Percentiles rank a stretch among this genome's conserved stretches.
phyloP scores from a whole-genome alignment of 2,888 invertebrate genomes.

The Tromatobia lineatoria region DNA sequence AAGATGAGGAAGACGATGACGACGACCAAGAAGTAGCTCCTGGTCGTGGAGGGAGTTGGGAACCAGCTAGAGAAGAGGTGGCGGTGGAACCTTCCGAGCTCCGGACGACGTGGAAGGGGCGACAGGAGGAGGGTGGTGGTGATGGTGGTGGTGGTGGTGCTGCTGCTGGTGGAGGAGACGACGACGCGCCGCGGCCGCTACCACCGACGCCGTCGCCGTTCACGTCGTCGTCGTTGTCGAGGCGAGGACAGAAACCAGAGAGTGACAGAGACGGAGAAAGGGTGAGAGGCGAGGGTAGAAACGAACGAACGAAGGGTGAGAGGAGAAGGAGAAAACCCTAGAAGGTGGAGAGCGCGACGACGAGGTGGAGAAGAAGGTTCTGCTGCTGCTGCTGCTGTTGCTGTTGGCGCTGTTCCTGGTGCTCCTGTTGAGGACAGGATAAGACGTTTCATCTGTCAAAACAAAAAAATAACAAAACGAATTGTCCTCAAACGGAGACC shows the following conservation, averaged over 20 bases:
- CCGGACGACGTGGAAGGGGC: conserved; percentile 73
- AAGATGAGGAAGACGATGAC: conserved; percentile 73
- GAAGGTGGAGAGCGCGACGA: conserved; percentile 59
- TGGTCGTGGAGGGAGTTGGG: conserved; percentile 63
- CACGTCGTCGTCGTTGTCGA: conserved; percentile 63
- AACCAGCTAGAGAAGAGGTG: conserved; percentile 61
- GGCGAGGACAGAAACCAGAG: conserved; percentile 43
- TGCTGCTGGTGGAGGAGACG: neutral
- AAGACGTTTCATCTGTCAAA: conserved; percentile 5
- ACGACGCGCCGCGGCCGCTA: conserved; percentile 35
- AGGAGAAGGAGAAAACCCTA: conserved; percentile 54
- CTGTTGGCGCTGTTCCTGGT: neutral
- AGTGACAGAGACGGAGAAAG: conserved; percentile 43
- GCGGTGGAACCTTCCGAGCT: conserved; percentile 58
- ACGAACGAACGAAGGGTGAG: conserved; percentile 42
- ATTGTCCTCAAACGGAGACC: neutral
- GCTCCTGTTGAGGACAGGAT: conserved; percentile 2
- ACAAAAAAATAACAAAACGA: no score
- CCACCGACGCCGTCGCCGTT: conserved; percentile 68
- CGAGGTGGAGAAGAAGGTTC: conserved; percentile 68
- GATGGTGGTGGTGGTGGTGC: conserved; percentile 65
- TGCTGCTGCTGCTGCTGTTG: conserved; percentile 54
- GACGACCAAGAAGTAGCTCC: conserved; percentile 61
- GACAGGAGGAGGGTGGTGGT: conserved; percentile 71
- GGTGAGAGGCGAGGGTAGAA: conserved; percentile 38